Percentiles rank a stretch among this genome's conserved stretches.
Conservation (phyloP, 2,797 vertebrate species). For the Gambelia wislizenii region DNA sequence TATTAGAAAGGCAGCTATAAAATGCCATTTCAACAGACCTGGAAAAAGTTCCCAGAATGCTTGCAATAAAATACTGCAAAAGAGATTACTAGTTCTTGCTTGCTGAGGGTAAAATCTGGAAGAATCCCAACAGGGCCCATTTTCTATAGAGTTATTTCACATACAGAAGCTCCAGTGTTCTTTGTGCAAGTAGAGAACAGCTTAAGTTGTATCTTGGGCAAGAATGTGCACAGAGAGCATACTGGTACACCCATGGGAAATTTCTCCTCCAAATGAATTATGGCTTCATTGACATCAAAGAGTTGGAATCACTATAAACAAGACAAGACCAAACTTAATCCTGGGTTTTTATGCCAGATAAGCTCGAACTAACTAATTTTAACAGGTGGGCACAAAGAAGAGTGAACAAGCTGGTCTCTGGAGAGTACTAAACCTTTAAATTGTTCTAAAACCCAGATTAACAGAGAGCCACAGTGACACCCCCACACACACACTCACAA, state of each 20-base stretch:
- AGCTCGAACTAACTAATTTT: slow-evolving; percentile 2
- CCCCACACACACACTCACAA: not conserved
- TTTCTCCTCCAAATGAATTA: slow-evolving; percentile 5
- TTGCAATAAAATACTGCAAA: not conserved
- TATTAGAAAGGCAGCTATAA: not conserved
- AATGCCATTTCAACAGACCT: not conserved
- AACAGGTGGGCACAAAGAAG: not conserved
- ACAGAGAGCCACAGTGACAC: not conserved
- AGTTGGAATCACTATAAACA: slow-evolving; percentile 2
- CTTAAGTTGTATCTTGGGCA: not conserved
- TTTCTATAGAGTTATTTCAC: not conserved
- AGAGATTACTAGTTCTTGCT: not conserved
- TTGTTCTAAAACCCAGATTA: not conserved
- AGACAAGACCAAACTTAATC: slow-evolving; percentile 4
- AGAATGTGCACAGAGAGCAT: not conserved
- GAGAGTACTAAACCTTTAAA: not conserved
- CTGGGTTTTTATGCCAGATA: slow-evolving; percentile 21
- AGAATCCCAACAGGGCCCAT: not conserved
- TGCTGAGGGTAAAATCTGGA: not conserved
- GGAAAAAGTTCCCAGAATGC: not conserved
- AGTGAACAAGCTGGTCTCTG: not conserved
- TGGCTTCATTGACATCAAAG: slow-evolving; percentile 20
- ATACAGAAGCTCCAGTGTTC: not conserved
- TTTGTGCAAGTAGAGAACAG: not conserved
- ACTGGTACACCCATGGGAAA: not conserved